A percentile compares a stretch with the other conserved stretches of the same genome.
Evolutionary conservation across 1,140 invertebrate genomes (phyloP).

Genomic region (Phenacoccus solenopsis): DNA sequence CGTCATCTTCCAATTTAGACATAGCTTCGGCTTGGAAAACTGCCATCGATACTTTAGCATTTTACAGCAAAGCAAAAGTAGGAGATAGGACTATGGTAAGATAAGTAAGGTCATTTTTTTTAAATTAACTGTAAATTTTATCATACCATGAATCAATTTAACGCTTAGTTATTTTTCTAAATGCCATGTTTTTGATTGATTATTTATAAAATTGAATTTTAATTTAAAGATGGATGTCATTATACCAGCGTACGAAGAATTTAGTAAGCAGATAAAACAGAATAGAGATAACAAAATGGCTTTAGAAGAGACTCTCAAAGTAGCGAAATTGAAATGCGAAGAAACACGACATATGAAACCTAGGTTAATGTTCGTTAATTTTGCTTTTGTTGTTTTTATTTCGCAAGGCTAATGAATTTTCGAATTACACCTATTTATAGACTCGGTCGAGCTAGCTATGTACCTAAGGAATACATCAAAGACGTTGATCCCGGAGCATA

Average conservation of each 20-base stretch:
- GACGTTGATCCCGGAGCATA: constrained; percentile 53
- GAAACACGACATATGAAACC: not conserved
- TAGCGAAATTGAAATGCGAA: not conserved
- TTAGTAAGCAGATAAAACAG: not conserved
- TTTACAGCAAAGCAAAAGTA: constrained; percentile 56
- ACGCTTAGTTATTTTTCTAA: not conserved
- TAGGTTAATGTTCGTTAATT: not conserved
- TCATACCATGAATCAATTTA: not conserved
- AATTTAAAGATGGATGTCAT: not conserved
- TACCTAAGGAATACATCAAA: constrained; percentile 35
- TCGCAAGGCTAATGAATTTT: no score
- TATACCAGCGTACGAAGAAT: not conserved
- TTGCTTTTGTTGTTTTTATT: constrained; percentile 20
- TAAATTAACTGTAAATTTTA: not conserved
- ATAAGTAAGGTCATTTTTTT: no score
- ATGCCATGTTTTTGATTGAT: not conserved
- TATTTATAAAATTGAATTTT: not conserved
- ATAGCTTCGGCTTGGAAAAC: constrained; percentile 40
- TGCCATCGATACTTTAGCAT: constrained; percentile 45
- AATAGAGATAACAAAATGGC: not conserved
- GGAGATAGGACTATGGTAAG: constrained; percentile 66
- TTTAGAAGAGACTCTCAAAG: not conserved
- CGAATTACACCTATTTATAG: constrained; percentile 37
- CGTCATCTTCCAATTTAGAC: constrained; percentile 21
- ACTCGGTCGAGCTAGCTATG: constrained; percentile 47